These are phyloP conservation scores for Stichopus horrens DNA, from an alignment of 53 echinoderm and acorn worm genomes.

Conservation along the genomic window DNA sequence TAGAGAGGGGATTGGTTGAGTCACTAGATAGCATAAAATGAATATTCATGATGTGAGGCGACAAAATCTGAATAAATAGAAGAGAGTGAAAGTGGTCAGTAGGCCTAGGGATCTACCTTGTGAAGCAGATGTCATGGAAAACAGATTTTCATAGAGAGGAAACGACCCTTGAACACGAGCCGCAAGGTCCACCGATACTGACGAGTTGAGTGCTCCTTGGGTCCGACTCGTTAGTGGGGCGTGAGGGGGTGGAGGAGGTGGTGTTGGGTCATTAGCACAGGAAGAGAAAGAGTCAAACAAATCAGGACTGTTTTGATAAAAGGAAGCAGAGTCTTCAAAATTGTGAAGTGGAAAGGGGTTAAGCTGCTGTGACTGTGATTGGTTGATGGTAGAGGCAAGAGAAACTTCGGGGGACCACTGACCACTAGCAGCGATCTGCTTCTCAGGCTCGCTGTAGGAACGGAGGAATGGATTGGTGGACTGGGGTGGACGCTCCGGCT, in stretches of 20 bases:
- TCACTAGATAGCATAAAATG: neutral
- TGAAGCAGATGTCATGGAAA: slow-evolving; percentile 51
- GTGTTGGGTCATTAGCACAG: slow-evolving; percentile 42
- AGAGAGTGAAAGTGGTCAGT: slow-evolving; percentile 25
- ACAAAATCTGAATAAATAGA: neutral
- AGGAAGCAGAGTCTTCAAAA: slow-evolving; percentile 33
- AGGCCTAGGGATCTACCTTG: slow-evolving; percentile 45
- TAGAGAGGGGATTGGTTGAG: neutral
- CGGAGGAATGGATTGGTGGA: slow-evolving; percentile 85
- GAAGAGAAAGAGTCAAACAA: slow-evolving; percentile 25
- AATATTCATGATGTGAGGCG: slow-evolving; percentile 34
- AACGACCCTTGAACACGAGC: slow-evolving; percentile 32
- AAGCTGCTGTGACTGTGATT: slow-evolving; percentile 43
- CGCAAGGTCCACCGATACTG: neutral
- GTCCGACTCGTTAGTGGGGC: slow-evolving; percentile 35
- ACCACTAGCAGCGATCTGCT: slow-evolving; percentile 33
- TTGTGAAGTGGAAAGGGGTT: slow-evolving; percentile 44
- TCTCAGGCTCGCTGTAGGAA: slow-evolving; percentile 70
- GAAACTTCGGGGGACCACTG: slow-evolving; percentile 36
- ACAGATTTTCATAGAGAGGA: slow-evolving; percentile 58
- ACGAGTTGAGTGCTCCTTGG: slow-evolving; percentile 18
- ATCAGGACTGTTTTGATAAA: slow-evolving; percentile 51
- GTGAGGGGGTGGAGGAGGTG: slow-evolving; percentile 36
- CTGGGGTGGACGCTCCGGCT: slow-evolving; percentile 18
- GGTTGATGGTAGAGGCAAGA: slow-evolving; percentile 27